phyloP scores from a whole-genome alignment of 2,797 vertebrate genomes.

The Cephalopachus bancanus region DNA sequence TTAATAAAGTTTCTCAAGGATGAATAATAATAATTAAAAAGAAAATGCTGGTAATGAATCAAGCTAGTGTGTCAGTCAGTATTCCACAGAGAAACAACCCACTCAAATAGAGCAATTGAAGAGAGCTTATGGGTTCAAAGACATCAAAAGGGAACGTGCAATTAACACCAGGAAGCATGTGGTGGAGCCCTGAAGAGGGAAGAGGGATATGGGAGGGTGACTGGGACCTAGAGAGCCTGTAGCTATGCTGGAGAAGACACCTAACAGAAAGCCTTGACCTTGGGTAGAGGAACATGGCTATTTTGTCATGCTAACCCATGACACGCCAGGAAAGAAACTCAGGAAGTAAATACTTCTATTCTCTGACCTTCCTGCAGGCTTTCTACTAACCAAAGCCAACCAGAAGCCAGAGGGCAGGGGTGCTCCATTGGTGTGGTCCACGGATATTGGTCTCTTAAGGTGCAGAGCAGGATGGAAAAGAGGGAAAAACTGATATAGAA shows the following conservation, averaged over 20 bases:
- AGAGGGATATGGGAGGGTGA: too few relatives aligned
- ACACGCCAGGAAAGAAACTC: too few relatives aligned
- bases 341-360: too few relatives aligned
- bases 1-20: not conserved
- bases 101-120: not conserved
- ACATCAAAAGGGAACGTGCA: not conserved
- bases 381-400: not conserved
- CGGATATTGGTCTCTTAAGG: not conserved
- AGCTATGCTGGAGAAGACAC: not conserved
- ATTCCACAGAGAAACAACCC: not conserved
- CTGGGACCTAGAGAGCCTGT: not conserved
- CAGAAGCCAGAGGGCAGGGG: not conserved
- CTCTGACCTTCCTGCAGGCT: too few relatives aligned
- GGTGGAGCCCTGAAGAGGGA: not conserved
- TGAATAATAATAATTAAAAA: not conserved
- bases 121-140: not conserved
- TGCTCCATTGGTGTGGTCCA: accelerated
- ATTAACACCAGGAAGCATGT: not conserved
- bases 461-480: not conserved
- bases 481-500: not conserved
- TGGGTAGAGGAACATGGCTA: too few relatives aligned
- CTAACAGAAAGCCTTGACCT: not conserved
- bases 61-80: not conserved
- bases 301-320: too few relatives aligned
- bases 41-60: not conserved